Evolutionary conservation across 2,888 invertebrate species (phyloP), one percentile per base, ranked within the genome.

Genomic region (Drosophila robusta): DNA sequence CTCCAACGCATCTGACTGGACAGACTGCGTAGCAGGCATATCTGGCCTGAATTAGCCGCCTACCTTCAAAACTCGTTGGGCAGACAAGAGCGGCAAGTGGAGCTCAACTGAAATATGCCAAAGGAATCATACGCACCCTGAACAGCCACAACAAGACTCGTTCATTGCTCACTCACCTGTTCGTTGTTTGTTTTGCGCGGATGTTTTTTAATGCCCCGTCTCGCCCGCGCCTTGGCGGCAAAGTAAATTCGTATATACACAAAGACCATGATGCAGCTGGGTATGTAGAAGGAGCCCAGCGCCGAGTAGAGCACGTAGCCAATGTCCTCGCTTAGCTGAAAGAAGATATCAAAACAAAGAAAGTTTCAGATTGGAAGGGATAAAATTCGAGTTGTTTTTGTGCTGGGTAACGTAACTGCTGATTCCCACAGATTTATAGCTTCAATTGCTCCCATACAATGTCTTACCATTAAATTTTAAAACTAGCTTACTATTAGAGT

Each of bases 241-340:
- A 95, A 97, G 94, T 98, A 99, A 93, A 99, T 99, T 93, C 98
- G 95, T 93, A 98, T 98, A 94, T 99, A 99, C 73, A 99, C 99
- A 93, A 99, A 98, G 91, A 99, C 98, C 99, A 99, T 99, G 92
- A 99, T 98, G 93, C 98, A 97, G 91, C 98, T 98, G 71, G 99
- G 99, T 92, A 99, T 98, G 95, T 98, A 99, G 95, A 99, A 99
- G 90, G 99, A 99, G 87, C 99, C 99, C 89, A 98, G 94, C 18
- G 99, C 98, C 18, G 99, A 99, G 93, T 99, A 99, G 67, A 99
- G 94, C 91, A 99, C 99, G 94, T 99, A 99, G 76, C 99, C 98
- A 90, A 98, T 95, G 93, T 99, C 98, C 91, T 97, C 97, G 89
- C 98, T 98, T 92, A 98, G 94, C 97, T 98, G 95, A 54, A 94